Evolutionary conservation across 2,888 invertebrate species (phyloP), one percentile per base, ranked within the genome.

Genomic region (Sesamia inferens): DNA sequence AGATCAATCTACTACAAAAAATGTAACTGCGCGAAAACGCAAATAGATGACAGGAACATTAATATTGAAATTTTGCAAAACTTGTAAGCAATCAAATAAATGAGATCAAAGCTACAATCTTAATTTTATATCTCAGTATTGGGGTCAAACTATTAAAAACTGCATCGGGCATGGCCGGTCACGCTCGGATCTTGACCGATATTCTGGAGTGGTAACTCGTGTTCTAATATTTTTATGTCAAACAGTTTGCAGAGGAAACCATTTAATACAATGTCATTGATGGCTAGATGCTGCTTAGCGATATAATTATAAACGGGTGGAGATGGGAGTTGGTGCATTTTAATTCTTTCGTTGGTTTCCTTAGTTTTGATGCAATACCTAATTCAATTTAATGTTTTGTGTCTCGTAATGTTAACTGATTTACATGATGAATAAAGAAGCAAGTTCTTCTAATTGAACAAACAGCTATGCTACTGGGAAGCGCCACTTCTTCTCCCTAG

Each of bases 201-300:
- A 85, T 90, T 81, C 70, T 68, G 66, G 81, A 90, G 88, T 84
- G 79, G 76, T 81, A 79, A 88, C 84, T 83, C 89, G 71, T 92
- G 92, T 92, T 83, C 59, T 80, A 71, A 90, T 90, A 88, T 88
- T 88, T 89, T 85, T 75, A 82, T 83, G 90, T 89, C 87, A 71
- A 68, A 65, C 75, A 10, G 63, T 74, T 82, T 64, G 65, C 73
- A 83, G 78, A 83, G 79, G 79, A 87, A 88, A 77, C 73, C 83
- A 86, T 87, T 31, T 87, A 78, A 69, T 86, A 80, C 58, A 68
- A 57, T 86, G 83, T 84, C 86, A 78, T 68, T 82, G 77, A 59
- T 51, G 61, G 55, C 65, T 67, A 76, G 81, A 54, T 59, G 44
- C 1, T 64, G n/a, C 5, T 39, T 62, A 51, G 1, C 47, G 77